Evolutionary conservation across 2,888 invertebrate species (phyloP).

Genomic region (Calephelis perditalis): DNA sequence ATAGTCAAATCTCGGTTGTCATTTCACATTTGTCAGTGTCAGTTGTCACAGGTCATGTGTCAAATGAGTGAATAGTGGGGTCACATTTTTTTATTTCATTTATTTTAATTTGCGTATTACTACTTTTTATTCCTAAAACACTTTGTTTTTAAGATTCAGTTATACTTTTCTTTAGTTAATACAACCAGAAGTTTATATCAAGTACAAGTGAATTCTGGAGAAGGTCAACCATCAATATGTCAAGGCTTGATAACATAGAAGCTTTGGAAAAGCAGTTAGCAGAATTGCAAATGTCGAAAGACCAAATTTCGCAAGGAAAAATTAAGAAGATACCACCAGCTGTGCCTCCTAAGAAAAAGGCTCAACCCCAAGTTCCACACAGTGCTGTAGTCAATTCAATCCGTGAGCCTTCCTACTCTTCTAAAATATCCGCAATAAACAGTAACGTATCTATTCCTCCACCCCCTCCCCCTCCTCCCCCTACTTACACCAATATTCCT

Average conservation of each 20-base stretch:
- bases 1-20: no score
- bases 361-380: conserved; percentile 83
- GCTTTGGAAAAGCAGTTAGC: conserved; percentile 85
- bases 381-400: conserved; percentile 84
- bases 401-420: conserved; percentile 86
- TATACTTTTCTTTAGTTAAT: no score
- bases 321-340: conserved; percentile 84
- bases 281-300: conserved; percentile 80
- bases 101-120: no score
- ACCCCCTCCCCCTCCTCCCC: conserved; percentile 42
- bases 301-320: conserved; percentile 46
- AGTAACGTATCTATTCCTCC: conserved; percentile 37
- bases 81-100: no score
- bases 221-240: conserved; percentile 76
- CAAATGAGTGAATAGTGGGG: no score
- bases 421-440: conserved; percentile 66
- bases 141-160: no score
- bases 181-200: no score
- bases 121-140: no score
- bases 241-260: conserved; percentile 74
- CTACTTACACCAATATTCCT: conserved; percentile 45
- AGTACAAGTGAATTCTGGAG: conserved; percentile 33
- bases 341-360: conserved; percentile 89
- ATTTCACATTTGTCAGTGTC: no score
- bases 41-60: no score